Base-by-base conservation (phyloP, 1,140 invertebrate genomes). In the Drosophila subpulchrella region DNA sequence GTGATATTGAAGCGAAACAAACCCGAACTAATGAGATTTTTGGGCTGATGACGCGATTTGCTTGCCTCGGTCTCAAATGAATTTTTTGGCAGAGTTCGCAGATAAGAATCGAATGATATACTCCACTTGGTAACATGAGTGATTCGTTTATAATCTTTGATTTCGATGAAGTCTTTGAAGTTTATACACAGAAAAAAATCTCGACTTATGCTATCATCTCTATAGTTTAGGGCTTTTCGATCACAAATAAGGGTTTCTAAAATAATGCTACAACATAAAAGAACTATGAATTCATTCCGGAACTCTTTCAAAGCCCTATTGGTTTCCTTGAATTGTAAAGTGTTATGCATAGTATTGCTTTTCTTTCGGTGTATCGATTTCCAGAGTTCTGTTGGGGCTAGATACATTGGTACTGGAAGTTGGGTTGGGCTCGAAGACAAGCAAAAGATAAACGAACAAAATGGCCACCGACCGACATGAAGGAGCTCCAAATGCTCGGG, bases 71-170 rank as follows among this genome's bases (percentile, higher is more conserved):
- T 53, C 44, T 60, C 27, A 51, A 76, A 74, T 77, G 27, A 46
- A 36, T 58, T 78, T 78, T 81, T 82, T 57, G 67, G 66, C 75
- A 68, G 61, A 71, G 32, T 46, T 30, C 20, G 24, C 3, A 46
- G 80, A 83, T 84, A 75, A 75, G 76, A 65, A 83, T 83, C 80
- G 51, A 56, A 30, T 66, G 59, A 79, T 61, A 42, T 39, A 79
- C 32, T 47, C 76, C 70, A 61, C 70, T 81, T 66, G 61, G 83
- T 57, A 83, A 88, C 83, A 88, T 83, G 84, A 88, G 57, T 88
- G 84, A 88, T 88, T 89, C 68, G 83, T 88, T 88, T 88, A 83
- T 88, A 88, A 88, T 88, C 83, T 88, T 72, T 78, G 76, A 86
- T 79, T 83, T 70, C 67, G 72, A 71, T 48, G 81, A 78, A 72